Base-by-base conservation (phyloP, 2,888 invertebrate species). In the Bembecia ichneumoniformis region DNA sequence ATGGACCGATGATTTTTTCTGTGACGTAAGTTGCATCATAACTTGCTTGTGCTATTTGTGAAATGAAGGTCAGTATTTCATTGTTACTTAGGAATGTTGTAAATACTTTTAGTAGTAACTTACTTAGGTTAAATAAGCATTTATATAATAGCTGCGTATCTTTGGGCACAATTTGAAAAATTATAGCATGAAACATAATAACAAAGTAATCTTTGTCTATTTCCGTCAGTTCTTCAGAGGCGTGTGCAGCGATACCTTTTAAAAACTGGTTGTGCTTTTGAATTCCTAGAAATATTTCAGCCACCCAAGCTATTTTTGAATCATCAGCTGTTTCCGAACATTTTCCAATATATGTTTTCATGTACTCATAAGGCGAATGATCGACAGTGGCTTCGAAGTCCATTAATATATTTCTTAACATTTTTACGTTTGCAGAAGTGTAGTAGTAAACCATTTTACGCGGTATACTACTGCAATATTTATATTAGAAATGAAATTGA, bases 21-120 rank as follows among this genome's bases (percentile, higher is more conserved):
- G 88, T 72, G 16, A 89, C 77, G 57, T 82, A 90, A 34, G 69
- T 75, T 43, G 82, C 81, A 51, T 89, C 90, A 58, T 88, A 90
- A 57, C 74, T 62, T 43, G 64, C 57, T 58, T 87, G 82, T 34
- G 87, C 88, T 52, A 81, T 68, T 68, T 86, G 77, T 11, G 88
- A 77, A 53, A 88, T 74, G 40, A 69, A 74, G 36, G 78, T 65
- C 46, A 89, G 64, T 48, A 81, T 76, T 60, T 88, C 82, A 58
- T 87, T 81, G 49, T 79, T 77, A 35, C 74, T 71, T 47, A 90
- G 70, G 62, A 80, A 87, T 46, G 71, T 71, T 14, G 87, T 70
- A 40, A 89, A 74, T 3, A 62, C 65, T 46, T 62, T 58, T 10
- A 86, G 56, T 43, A 87, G 58, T n/a, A 63, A 47, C 51, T 79